Evolutionary conservation across 1,140 invertebrate species (phyloP), one percentile per base, ranked within the genome.

Genomic region (Mercenaria mercenaria): DNA sequence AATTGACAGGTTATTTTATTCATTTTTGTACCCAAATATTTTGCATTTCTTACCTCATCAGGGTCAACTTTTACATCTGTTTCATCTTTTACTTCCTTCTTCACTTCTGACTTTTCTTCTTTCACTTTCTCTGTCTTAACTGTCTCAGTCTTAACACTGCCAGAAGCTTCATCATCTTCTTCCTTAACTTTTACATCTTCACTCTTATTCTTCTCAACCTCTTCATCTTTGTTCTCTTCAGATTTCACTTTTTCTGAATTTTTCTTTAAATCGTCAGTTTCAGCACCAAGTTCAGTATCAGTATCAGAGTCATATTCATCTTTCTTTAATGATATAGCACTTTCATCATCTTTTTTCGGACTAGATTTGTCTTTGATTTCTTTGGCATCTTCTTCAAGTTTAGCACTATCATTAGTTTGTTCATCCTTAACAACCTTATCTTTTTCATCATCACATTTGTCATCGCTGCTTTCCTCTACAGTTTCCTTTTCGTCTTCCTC

Each of bases 51-150:
- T 92, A 89, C 92, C 92, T 85, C 93, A 89, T 91, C 91, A 50
- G 88, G 52, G 67, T 88, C 72, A 74, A 87, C 56, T 61, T 76
- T 59, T 64, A 47, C 52, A 64, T 83, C 92, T 69, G 72, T 88
- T 89, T 87, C 93, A 37, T 89, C 92, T 91, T 86, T 94, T 89
- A 87, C 92, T 91, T 81, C 94, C 91, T 82, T 92, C 74, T 89
- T 91, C 29, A 85, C 80, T 39, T 84, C 77, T 52, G n/a, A 26
- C 56, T 77, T 85, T 39, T 85, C 85, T 74, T 26, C 79, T 26
- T 47, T 67, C 29, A 87, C 80, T 69, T 92, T 91, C n/a, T 69
- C 41, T 4, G 23, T 59, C 15, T 82, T 32, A 61, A n/a, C 32
- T 20, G 4, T 13, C 6, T 74, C 56, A 26, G 11, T 15, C 4